phyloP scores from a whole-genome alignment of 2,888 invertebrate genomes.

The Morinoia aosen region DNA sequence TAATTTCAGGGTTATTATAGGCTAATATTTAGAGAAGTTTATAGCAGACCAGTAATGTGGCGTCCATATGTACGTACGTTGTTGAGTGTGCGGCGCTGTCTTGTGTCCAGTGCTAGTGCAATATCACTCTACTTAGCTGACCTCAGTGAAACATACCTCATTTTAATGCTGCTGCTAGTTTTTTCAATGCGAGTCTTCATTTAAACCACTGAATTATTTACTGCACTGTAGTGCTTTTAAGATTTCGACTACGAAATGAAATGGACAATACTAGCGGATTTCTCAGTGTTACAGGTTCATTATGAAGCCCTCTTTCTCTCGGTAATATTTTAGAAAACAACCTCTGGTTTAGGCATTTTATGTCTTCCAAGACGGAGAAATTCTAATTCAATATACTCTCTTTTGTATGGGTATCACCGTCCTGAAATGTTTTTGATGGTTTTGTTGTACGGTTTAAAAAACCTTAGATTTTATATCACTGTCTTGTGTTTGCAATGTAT shows the following conservation, averaged over 20 bases:
- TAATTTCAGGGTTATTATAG: not conserved
- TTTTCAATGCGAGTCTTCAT: not conserved
- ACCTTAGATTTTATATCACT: not conserved
- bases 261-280: not conserved
- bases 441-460: not conserved
- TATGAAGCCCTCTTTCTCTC: too few relatives aligned
- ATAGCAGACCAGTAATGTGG: constrained; percentile 27
- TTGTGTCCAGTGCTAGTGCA: not conserved
- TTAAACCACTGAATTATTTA: not conserved
- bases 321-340: too few relatives aligned
- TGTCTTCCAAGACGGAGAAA: not conserved
- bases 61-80: not conserved
- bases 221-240: not conserved
- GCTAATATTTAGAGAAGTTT: not conserved
- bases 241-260: not conserved
- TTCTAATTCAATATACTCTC: not conserved
- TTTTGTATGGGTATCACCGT: not conserved
- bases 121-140: not conserved
- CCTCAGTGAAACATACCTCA: not conserved
- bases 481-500: not conserved
- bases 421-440: not conserved
- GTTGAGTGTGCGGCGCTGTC: not conserved
- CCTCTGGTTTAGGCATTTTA: not conserved
- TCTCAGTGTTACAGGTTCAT: too few relatives aligned
- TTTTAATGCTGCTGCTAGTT: not conserved